Percentiles rank a stretch among this genome's conserved stretches.
phyloP scores from a whole-genome alignment of 2,888 invertebrate species.

The Cremastinae sp. region DNA sequence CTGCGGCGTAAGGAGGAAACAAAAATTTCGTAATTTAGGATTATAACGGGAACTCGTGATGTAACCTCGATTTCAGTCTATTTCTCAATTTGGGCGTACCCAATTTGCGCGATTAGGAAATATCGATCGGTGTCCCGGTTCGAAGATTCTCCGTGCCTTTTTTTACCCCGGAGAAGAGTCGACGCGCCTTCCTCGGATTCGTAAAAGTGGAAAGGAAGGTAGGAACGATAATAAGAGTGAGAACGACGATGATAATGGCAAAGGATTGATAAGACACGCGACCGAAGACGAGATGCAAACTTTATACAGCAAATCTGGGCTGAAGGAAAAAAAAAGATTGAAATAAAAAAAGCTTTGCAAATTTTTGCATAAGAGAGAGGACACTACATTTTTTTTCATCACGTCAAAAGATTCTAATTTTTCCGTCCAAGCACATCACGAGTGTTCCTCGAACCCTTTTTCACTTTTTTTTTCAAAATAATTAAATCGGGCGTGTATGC shows the following conservation, averaged over 20 bases:
- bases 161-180: slow-evolving; percentile 5
- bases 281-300: not conserved
- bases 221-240: slow-evolving; percentile 19
- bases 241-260: slow-evolving; percentile 12
- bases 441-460: too few relatives aligned
- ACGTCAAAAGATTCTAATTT: too few relatives aligned
- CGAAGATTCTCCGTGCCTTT: slow-evolving; percentile 13
- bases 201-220: not conserved
- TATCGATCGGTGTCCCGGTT: slow-evolving; percentile 34
- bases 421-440: too few relatives aligned
- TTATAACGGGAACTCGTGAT: slow-evolving; percentile 1
- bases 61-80: not conserved
- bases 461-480: too few relatives aligned
- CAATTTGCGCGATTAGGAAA: slow-evolving; percentile 38
- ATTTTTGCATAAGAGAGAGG: not conserved
- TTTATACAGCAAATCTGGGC: not conserved
- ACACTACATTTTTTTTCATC: too few relatives aligned
- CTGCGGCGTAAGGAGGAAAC: slow-evolving; percentile 13
- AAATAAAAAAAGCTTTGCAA: slow-evolving; percentile 2
- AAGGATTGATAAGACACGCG: slow-evolving; percentile 32
- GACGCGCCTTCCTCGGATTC: too few relatives aligned
- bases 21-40: slow-evolving; percentile 2
- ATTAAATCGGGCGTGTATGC: not conserved
- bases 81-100: slow-evolving; percentile 33
- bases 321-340: not conserved